Percentiles rank a stretch among this genome's conserved stretches.
Conservation (phyloP, 2,888 invertebrate species). For the Quadriops clusia region DNA sequence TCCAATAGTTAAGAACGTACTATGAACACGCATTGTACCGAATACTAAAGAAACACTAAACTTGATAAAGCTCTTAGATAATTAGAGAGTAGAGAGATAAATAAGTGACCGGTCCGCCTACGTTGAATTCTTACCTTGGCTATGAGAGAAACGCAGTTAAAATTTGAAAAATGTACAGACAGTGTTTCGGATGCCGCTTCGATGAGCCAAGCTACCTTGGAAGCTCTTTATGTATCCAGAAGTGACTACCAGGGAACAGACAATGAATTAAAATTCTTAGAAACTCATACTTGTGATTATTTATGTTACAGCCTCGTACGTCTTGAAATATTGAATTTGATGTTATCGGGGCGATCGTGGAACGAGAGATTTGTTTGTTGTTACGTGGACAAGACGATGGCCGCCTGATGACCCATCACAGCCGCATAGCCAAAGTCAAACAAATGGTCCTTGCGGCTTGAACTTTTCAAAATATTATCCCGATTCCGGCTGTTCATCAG, state of each 20-base stretch:
- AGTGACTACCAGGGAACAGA: constrained; percentile 24
- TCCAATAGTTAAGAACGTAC: constrained; percentile 21
- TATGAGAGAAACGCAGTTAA: constrained; percentile 18
- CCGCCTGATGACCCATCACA: too few species aligned
- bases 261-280: constrained; percentile 30
- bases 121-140: constrained; percentile 19
- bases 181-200: constrained; percentile 18
- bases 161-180: constrained; percentile 23
- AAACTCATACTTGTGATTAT: constrained; percentile 29
- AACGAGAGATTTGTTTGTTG: constrained; percentile 14
- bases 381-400: constrained; percentile 6
- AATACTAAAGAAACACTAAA: constrained; percentile 27
- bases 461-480: too few species aligned
- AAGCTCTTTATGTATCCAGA: constrained; percentile 22
- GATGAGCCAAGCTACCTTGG: constrained; percentile 21
- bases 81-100: constrained; percentile 33
- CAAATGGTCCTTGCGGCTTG: too few species aligned
- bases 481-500: too few species aligned
- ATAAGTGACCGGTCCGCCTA: constrained; percentile 28
- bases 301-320: constrained; percentile 25
- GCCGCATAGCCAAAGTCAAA: too few species aligned
- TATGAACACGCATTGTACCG: constrained; percentile 24
- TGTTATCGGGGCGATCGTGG: constrained; percentile 25
- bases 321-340: constrained; percentile 29
- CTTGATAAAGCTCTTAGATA: constrained; percentile 33